Percentiles rank a stretch among this genome's conserved stretches.
Conservation (phyloP, 2,888 invertebrate genomes). For the Leptinotarsa peninsularis region DNA sequence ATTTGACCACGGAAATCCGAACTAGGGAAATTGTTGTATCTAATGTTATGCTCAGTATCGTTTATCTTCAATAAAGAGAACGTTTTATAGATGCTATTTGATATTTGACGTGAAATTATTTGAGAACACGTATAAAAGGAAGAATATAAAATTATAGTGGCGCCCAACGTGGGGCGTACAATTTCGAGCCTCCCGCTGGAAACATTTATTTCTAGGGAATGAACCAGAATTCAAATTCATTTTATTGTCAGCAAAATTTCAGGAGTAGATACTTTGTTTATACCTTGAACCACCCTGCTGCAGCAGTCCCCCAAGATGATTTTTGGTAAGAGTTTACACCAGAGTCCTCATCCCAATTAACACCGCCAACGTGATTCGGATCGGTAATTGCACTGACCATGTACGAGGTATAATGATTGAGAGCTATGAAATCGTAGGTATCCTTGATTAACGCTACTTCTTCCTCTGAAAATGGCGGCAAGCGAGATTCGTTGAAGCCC, state of each 20-base stretch:
- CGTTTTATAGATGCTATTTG: too few relatives aligned
- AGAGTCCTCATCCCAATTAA: constrained; percentile 40
- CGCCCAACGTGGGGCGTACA: not conserved
- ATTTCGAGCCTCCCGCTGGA: too few relatives aligned
- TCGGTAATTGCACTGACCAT: constrained; percentile 35
- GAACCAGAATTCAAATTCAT: not conserved
- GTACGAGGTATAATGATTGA: constrained; percentile 48
- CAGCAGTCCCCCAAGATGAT: constrained; percentile 43
- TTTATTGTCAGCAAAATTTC: not conserved
- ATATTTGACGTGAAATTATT: too few relatives aligned
- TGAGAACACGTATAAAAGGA: too few relatives aligned
- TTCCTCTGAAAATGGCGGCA: constrained; percentile 72
- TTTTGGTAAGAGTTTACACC: constrained; percentile 41
- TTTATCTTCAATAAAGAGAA: too few relatives aligned
- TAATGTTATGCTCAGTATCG: too few relatives aligned
- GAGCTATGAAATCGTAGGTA: constrained; percentile 42
- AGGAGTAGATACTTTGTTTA: not conserved
- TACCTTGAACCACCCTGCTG: constrained; percentile 68
- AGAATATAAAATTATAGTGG: not conserved
- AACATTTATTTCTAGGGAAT: too few relatives aligned
- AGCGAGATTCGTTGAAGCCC: constrained; percentile 70
- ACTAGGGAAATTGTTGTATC: too few relatives aligned
- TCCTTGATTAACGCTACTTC: constrained; percentile 72
- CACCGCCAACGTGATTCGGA: constrained; percentile 23
- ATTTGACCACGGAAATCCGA: too few relatives aligned